phyloP scores from a whole-genome alignment of 2,888 invertebrate species.

The Caenorhabditis sp. region DNA sequence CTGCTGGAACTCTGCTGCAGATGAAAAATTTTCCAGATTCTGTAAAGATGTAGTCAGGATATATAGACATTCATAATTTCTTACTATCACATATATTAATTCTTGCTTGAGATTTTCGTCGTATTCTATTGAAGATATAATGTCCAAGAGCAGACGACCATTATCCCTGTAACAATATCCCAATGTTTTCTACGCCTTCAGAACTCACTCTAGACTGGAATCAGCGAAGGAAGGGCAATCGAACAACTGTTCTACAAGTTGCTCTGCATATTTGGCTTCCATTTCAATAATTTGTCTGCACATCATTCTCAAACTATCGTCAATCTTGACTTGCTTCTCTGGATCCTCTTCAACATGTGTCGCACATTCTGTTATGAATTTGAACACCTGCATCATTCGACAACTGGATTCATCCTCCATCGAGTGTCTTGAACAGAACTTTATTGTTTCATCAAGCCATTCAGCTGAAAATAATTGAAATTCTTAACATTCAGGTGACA shows the following conservation, averaged over 20 bases:
- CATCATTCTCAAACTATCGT: conserved; percentile 42
- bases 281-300: conserved; percentile 53
- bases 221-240: conserved; percentile 39
- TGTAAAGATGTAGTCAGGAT: conserved; percentile 39
- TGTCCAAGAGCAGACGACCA: conserved; percentile 40
- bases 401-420: conserved; percentile 49
- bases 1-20: conserved; percentile 3
- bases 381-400: conserved; percentile 71
- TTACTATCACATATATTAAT: conserved; percentile 56
- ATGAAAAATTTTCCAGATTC: conserved; percentile 42
- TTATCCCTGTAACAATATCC: conserved; percentile 55
- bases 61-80: neutral
- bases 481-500: neutral
- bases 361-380: conserved; percentile 35
- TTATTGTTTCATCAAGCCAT: conserved; percentile 66
- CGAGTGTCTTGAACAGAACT: conserved; percentile 56
- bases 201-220: conserved; percentile 38
- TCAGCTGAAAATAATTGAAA: conserved; percentile 39
- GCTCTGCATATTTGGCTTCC: conserved; percentile 58
- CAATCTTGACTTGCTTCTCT: conserved; percentile 36
- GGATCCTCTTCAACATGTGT: conserved; percentile 34
- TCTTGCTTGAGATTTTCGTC: conserved; percentile 52
- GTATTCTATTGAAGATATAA: conserved; percentile 60
- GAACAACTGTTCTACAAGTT: conserved; percentile 44
- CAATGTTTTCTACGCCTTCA: neutral